phyloP scores from a whole-genome alignment of 2,888 invertebrate genomes.

The Barypeithes pellucidus region DNA sequence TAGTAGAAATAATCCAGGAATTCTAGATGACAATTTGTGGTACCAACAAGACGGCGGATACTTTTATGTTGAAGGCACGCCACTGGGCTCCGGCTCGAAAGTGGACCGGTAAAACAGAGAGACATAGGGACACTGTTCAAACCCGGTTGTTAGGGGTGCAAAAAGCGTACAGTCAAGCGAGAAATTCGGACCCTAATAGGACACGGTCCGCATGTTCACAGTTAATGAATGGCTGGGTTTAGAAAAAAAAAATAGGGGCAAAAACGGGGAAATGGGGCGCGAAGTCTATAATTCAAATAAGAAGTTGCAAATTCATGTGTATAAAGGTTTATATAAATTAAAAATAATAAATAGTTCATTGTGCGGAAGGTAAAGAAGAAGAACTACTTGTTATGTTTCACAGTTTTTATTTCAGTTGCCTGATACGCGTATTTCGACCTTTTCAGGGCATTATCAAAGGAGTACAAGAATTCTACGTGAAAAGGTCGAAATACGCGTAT shows the following conservation, averaged over 20 bases:
- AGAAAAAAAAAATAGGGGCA: conserved; percentile 29
- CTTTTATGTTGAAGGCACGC: not conserved
- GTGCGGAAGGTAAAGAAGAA: too few species aligned
- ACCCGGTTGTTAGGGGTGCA: conserved; percentile 41
- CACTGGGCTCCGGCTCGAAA: conserved; percentile 19
- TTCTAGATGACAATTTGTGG: too few species aligned
- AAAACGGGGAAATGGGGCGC: conserved; percentile 19
- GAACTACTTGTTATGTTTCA: too few species aligned
- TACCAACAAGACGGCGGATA: too few species aligned
- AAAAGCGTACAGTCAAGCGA: conserved; percentile 45
- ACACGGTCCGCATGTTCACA: conserved; percentile 43
- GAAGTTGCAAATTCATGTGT: conserved; percentile 12
- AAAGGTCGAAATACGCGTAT: too few species aligned
- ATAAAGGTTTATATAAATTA: too few species aligned
- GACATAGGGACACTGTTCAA: conserved; percentile 33
- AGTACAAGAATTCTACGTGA: too few species aligned
- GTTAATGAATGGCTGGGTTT: conserved; percentile 40
- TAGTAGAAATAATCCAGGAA: too few species aligned
- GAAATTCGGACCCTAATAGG: conserved; percentile 50
- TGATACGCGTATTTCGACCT: too few species aligned
- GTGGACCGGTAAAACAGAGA: conserved; percentile 37
- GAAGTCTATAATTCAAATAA: conserved; percentile 25
- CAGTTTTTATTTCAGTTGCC: too few species aligned
- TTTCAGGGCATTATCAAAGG: too few species aligned
- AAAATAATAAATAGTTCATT: too few species aligned